Evolutionary conservation across 2,888 invertebrate species (phyloP).

Genomic region (Tethea ocularis): DNA sequence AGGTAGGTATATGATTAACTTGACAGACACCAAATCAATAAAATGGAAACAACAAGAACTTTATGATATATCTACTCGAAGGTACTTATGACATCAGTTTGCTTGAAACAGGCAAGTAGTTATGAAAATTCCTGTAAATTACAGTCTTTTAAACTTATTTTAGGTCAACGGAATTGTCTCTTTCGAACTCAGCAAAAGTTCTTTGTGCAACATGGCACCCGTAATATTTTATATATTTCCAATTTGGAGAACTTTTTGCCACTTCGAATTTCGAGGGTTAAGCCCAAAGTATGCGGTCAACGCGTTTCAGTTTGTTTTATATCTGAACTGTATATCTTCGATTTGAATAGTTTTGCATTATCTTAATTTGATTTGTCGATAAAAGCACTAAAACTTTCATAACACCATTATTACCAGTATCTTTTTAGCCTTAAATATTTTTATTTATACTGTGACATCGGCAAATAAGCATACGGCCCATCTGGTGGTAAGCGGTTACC

Average conservation of each 20-base stretch:
- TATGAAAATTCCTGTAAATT: conserved; percentile 34
- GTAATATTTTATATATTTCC: conserved; percentile 33
- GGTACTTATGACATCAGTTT: not conserved
- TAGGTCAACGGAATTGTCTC: conserved; percentile 34
- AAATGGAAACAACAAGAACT: conserved; percentile 6
- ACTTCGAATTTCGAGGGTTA: conserved; percentile 24
- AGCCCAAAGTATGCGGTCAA: conserved; percentile 8
- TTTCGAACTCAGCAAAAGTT: conserved; percentile 29
- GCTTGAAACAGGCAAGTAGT: conserved; percentile 12
- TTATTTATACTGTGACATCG: too few relatives aligned
- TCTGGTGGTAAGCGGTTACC: too few relatives aligned
- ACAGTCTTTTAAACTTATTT: conserved; percentile 33
- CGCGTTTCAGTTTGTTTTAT: not conserved
- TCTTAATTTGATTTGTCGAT: too few relatives aligned
- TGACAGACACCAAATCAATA: not conserved
- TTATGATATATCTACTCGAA: conserved; percentile 13
- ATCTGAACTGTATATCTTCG: not conserved
- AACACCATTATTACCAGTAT: too few relatives aligned
- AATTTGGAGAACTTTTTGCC: conserved; percentile 27
- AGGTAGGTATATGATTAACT: not conserved
- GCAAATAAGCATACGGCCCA: too few relatives aligned
- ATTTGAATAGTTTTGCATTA: too few relatives aligned
- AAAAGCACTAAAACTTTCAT: too few relatives aligned
- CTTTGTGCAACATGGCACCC: conserved; percentile 31
- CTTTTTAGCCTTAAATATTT: too few relatives aligned